A percentile compares a stretch with the other conserved stretches of the same genome.
phyloP scores from a whole-genome alignment of 2,797 vertebrate species.

The Onychomys arenicola region DNA sequence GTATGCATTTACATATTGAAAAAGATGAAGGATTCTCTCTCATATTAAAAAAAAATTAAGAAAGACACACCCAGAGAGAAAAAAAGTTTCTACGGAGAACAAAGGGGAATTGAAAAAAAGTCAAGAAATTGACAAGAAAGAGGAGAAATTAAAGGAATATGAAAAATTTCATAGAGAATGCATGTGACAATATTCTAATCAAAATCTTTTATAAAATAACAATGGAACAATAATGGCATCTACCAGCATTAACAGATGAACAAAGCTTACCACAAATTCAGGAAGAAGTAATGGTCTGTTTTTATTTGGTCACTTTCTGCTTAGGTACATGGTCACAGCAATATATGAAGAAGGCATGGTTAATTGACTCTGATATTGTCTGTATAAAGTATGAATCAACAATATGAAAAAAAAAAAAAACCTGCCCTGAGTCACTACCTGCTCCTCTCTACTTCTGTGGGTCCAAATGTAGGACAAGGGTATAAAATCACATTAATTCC shows the following conservation, averaged over 20 bases:
- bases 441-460: background rate
- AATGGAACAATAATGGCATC: background rate
- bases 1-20: constrained; percentile 12
- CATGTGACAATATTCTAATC: background rate
- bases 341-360: constrained; percentile 48
- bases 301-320: constrained; percentile 14
- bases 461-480: background rate
- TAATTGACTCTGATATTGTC: constrained; percentile 15
- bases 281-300: constrained; percentile 38
- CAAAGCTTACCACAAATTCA: background rate
- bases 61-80: background rate
- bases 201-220: background rate
- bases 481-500: background rate
- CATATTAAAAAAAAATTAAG: background rate
- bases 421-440: constrained; percentile 17
- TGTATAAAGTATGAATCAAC: constrained; percentile 66
- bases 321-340: constrained; percentile 30
- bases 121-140: background rate
- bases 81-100: background rate
- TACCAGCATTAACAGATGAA: constrained; percentile 10
- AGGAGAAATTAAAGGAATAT: background rate
- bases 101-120: background rate
- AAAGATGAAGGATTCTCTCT: background rate
- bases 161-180: background rate
- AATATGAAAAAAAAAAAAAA: constrained; percentile 59